Base-by-base conservation (phyloP, 2,888 invertebrate genomes). In the Dione vanillae region DNA sequence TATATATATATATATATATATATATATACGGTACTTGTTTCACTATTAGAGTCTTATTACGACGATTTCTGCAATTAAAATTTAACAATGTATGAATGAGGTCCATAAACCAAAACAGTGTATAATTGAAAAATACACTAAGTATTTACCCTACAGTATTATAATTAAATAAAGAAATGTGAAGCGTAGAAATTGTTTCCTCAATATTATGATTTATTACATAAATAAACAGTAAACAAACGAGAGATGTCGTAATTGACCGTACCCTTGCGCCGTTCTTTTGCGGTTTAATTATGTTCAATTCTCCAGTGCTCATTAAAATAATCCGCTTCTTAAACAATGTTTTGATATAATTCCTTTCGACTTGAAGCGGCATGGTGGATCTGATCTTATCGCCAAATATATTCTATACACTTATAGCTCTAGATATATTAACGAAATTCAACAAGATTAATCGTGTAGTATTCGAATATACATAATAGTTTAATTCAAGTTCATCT, bases 281-380 rank as follows among this genome's bases (percentile, higher is more conserved):
- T 71, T 27, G 47, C 11, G 41, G 70, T 70, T 65, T 71, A 69
- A 74, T 72, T 71, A 71, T 61, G 59, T 35, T 59, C n/a, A 70
- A 72, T 65, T 71, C 51, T 68, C 58, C 71, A 62, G 62, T 51
- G 75, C 67, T 71, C 71, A 73, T 75, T 75, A 75, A 73, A 71
- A 73, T 76, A 74, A 76, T 75, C 72, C 71, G 71, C 73, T 62
- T 72, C 71, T 75, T 70, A 71, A 73, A 74, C 74, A 75, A 71
- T 76, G 69, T 75, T 71, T 73, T 74, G 71, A 74, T 71, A 58
- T 72, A 67, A 74, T 72, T 72, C 69, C 67, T 72, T 74, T 52
- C 45, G 74, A 74, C 74, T 69, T 67, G 69, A 49, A 67, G 67
- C 70, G 67, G 65, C 41, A 67, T 43, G 65, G 45, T 59, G 73